Conservation (phyloP, 2,888 invertebrate genomes). For the Drosophila nigritarsus region DNA sequence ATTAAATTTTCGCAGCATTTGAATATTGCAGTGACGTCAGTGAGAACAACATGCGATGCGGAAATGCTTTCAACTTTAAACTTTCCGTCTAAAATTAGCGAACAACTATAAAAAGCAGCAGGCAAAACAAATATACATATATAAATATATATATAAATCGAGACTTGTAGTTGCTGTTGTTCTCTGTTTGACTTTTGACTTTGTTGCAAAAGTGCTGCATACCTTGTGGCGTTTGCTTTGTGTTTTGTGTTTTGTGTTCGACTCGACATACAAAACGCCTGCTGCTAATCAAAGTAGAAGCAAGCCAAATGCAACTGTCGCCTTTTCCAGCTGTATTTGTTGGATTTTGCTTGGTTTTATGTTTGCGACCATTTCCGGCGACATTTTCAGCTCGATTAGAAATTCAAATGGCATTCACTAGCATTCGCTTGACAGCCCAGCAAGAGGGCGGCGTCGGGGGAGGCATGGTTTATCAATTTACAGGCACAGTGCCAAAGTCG, state of each 20-base stretch:
- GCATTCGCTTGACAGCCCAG: constrained; percentile 47
- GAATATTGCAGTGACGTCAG: constrained; percentile 69
- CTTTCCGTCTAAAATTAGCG: constrained; percentile 69
- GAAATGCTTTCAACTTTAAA: constrained; percentile 61
- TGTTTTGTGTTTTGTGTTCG: constrained; percentile 20
- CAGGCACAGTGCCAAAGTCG: constrained; percentile 51
- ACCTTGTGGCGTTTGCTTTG: constrained; percentile 46
- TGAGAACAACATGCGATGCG: constrained; percentile 37
- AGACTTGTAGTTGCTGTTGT: constrained; percentile 12
- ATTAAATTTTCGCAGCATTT: constrained; percentile 60
- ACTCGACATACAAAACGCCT: constrained; percentile 42
- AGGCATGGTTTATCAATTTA: constrained; percentile 58
- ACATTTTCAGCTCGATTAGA: constrained; percentile 63
- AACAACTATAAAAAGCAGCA: constrained; percentile 48
- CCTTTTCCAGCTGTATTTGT: constrained; percentile 6
- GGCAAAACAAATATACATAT: constrained; percentile 15
- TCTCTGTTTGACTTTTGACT: constrained; percentile 45
- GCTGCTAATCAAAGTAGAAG: constrained; percentile 43
- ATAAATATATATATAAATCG: constrained; percentile 10
- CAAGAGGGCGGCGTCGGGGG: background rate
- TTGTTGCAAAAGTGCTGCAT: constrained; percentile 55
- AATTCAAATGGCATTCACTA: constrained; percentile 73
- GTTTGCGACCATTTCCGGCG: constrained; percentile 61
- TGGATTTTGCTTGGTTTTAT: constrained; percentile 31
- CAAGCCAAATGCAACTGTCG: constrained; percentile 17